A percentile compares a stretch with the other conserved stretches of the same genome.
These are phyloP conservation scores for Tenthredo scrophulariae DNA, from an alignment of 2,888 invertebrate genomes.

Conservation along the genomic window DNA sequence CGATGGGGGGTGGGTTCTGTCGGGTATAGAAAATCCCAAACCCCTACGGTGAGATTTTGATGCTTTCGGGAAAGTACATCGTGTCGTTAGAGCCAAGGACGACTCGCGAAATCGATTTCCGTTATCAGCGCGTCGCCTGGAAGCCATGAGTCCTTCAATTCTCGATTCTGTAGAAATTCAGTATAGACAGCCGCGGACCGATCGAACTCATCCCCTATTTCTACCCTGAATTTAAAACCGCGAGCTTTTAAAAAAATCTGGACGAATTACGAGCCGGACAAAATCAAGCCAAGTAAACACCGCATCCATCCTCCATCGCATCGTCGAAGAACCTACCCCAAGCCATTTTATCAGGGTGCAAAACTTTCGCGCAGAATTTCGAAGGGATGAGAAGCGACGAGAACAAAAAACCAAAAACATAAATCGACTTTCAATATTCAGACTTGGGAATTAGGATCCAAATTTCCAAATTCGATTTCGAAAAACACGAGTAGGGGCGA, in stretches of 20 bases:
- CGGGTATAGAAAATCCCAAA: background rate
- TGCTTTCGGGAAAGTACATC: conserved; percentile 29
- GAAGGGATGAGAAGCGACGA: too few species aligned
- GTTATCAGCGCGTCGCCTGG: conserved; percentile 39
- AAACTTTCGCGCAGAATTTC: background rate
- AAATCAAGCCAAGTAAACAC: background rate
- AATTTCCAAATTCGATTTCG: too few species aligned
- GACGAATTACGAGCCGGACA: background rate
- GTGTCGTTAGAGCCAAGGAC: conserved; percentile 37
- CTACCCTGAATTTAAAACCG: background rate
- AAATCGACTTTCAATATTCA: too few species aligned
- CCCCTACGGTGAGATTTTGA: background rate
- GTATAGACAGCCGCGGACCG: background rate
- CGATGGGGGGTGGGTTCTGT: background rate
- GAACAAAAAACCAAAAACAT: too few species aligned
- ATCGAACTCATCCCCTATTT: background rate
- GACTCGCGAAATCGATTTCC: conserved; percentile 34
- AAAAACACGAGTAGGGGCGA: too few species aligned
- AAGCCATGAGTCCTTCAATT: conserved; percentile 25
- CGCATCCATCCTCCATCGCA: background rate
- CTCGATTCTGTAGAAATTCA: conserved; percentile 13
- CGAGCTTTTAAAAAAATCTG: background rate
- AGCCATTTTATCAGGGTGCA: background rate
- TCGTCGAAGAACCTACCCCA: background rate
- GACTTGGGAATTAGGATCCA: too few species aligned